Base-by-base conservation (phyloP, 2,797 vertebrate species). In the Champsocephalus gunnari region DNA sequence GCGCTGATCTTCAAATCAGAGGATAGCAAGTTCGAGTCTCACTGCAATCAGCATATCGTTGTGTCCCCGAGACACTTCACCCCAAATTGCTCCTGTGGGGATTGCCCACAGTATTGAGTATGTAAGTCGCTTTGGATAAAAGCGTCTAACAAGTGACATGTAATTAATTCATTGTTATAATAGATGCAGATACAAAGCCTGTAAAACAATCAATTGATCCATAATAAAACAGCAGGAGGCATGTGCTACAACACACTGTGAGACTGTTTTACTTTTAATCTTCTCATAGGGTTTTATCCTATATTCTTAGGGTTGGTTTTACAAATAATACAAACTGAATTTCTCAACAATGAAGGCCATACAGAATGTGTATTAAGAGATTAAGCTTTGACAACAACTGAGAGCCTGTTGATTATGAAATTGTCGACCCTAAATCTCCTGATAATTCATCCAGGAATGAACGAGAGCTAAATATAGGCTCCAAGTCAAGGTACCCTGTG, bases 401-500 rank as follows among this genome's bases (percentile, higher is more conserved):
- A 9, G 48, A 66, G 9, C 14, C 5, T 72, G 68, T 51, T 28
- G 57, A 57, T 80, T 76, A 79, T 65, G n/a, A 76, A 84, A 75
- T 49, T n/a, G 19, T 13, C 12, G 9, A 59, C 41, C 3, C 72
- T 67, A 82, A 86, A 83, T 73, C 76, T 74, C 77, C 72, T 28
- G 67, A 61, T 68, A 77, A 83, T 80, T 82, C 73, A 84, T 66
- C 64, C 66, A 81, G 80, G 56, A 85, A 75, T 48, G 73, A 47
- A 13, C 12, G 41, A 59, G 54, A 7, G 65, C 86, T 88, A 90
- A 89, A 87, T 77, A 86, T 87, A 87, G 69, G 34, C 8, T 38
- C 62, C 2, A 17, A 82, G 71, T 70, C 21, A 66, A 76, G 55
- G 64, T 71, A 54, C 32, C 21, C 2, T 56, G 76, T 80, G 71